Conservation (phyloP, 2,113 vertebrate genomes). For the Cercopithecus mona region DNA sequence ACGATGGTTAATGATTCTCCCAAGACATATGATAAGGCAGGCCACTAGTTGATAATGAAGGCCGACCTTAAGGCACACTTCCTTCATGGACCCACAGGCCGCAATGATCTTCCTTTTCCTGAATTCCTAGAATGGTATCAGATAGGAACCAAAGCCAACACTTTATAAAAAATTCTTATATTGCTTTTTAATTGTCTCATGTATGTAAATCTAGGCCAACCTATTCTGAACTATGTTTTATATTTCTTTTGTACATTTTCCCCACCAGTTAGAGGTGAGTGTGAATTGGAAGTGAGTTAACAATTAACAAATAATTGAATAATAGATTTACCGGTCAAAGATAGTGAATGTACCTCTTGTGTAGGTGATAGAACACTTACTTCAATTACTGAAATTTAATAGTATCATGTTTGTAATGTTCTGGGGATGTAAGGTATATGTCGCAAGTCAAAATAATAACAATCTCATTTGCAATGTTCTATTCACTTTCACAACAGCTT, state of each 20-base stretch:
- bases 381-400: not conserved
- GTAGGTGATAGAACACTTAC: not conserved
- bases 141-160: not conserved
- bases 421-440: not conserved
- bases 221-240: not conserved
- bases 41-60: not conserved
- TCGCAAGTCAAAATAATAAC: not conserved
- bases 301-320: not conserved
- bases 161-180: not conserved
- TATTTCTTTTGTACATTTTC: not conserved
- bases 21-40: not conserved
- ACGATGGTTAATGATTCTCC: not conserved
- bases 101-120: not conserved
- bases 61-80: not conserved
- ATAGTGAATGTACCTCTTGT: not conserved
- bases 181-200: not conserved
- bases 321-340: not conserved
- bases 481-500: not conserved
- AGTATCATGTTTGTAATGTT: not conserved
- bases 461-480: not conserved
- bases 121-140: not conserved
- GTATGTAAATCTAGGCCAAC: not conserved
- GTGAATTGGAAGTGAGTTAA: not conserved
- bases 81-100: not conserved
- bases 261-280: not conserved